Base-by-base conservation (phyloP, 2,888 invertebrate genomes). In the Dryobotodes eremita region DNA sequence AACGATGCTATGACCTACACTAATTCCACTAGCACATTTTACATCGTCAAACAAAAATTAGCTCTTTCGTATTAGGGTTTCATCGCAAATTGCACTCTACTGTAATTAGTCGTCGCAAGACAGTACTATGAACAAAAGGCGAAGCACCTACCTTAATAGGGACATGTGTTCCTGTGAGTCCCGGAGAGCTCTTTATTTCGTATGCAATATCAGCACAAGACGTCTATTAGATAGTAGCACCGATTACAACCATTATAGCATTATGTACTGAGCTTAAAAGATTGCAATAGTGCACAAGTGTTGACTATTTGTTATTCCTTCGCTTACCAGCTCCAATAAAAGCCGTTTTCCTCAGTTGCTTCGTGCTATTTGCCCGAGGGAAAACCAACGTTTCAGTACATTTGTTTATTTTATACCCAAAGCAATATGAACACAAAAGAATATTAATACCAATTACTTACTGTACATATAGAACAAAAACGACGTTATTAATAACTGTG, bases 1-100 rank as follows among this genome's bases (percentile, higher is more conserved):
- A 85, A 82, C 85, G 82, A 79, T 83, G 79, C 80, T 87, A 85
- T 89, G 86, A 90, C 86, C 88, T 87, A 86, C 86, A 89, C 88
- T 89, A 89, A 90, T 87, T 86, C 86, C 75, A 85, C 84, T 86
- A 80, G 66, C 84, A 81, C 74, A 79, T 86, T 87, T 87, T 86
- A 74, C 66, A 73, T 50, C 70, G 31, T 86, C 71, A 62, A 80
- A 71, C 48, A 81, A 53, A 74, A 71, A 79, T 79, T 50, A 61
- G 69, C 72, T 71, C 36, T 36, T 62, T 53, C 66, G 80, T 75
- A 84, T 50, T 46, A 65, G 69, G 48, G 31, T 59, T 72, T 36
- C 20, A 59, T 59, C 3, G 17, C 61, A 61, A 69, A 59, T 46
- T 62, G 68, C 72, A 46, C 36, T 64, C 50, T 75, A 46, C 71